Evolutionary conservation across 2,888 invertebrate species (phyloP).

Genomic region (Psylliodes chrysocephalus): DNA sequence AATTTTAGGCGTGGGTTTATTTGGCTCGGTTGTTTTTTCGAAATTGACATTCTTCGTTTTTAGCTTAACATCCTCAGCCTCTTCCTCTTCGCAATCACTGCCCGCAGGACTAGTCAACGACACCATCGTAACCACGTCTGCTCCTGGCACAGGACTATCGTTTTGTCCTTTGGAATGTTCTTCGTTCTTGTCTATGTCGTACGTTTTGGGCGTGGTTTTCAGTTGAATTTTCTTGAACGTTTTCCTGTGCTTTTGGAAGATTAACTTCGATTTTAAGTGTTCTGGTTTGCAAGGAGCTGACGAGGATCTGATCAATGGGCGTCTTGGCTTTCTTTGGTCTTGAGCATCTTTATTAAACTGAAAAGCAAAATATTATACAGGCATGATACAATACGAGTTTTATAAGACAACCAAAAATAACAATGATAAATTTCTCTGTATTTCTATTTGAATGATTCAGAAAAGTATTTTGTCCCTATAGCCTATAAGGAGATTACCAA

Average conservation of each 20-base stretch:
- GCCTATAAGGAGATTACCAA: too few species aligned
- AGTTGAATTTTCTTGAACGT: constrained; percentile 42
- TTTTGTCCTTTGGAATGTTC: constrained; percentile 45
- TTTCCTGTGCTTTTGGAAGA: constrained; percentile 57
- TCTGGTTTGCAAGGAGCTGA: constrained; percentile 57
- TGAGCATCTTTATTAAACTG: too few species aligned
- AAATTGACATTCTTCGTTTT: constrained; percentile 38
- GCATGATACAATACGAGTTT: too few species aligned
- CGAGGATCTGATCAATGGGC: constrained; percentile 57
- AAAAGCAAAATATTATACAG: too few species aligned
- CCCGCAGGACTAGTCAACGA: constrained; percentile 74
- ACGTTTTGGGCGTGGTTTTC: constrained; percentile 26
- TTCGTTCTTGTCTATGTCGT: constrained; percentile 42
- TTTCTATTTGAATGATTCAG: too few species aligned
- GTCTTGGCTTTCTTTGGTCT: constrained; percentile 49
- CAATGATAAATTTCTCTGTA: too few species aligned
- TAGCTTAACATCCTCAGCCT: constrained; percentile 43
- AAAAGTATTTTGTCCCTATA: too few species aligned
- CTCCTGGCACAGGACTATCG: constrained; percentile 52
- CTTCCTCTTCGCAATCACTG: constrained; percentile 70
- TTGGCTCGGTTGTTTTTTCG: constrained; percentile 3
- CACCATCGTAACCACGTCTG: constrained; percentile 73
- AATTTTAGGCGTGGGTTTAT: constrained; percentile 44
- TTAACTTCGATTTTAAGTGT: constrained; percentile 53
- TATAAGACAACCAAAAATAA: too few species aligned